Evolutionary conservation across 2,888 invertebrate genomes (phyloP).

Genomic region (Agrotis ipsilon): DNA sequence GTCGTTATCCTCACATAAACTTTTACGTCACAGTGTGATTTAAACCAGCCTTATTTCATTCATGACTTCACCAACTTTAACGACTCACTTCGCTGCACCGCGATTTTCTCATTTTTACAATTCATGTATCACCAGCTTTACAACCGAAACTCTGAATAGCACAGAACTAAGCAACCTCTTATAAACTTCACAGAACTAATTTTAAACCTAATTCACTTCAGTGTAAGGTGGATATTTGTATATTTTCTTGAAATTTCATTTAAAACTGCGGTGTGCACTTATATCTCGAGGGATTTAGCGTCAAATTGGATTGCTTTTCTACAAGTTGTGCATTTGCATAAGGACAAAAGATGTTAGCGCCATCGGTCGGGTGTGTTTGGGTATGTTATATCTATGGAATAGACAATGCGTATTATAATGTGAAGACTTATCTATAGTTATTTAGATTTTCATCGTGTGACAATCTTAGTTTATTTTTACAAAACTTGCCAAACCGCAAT

Average conservation of each 20-base stretch:
- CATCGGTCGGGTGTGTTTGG: conserved; percentile 45
- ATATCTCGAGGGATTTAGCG: conserved; percentile 82
- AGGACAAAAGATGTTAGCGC: conserved; percentile 74
- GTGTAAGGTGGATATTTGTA: conserved; percentile 68
- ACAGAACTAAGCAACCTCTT: conserved; percentile 69
- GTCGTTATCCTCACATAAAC: conserved; percentile 27
- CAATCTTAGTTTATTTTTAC: too few relatives aligned
- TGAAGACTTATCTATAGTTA: conserved; percentile 26
- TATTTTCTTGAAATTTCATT: conserved; percentile 78
- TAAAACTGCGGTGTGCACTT: conserved; percentile 82
- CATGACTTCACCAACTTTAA: conserved; percentile 41
- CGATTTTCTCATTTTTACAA: conserved; percentile 60
- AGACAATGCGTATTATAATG: conserved; percentile 38
- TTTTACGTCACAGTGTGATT: conserved; percentile 36
- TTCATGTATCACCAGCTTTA: conserved; percentile 64
- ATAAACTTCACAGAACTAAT: conserved; percentile 49
- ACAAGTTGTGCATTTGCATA: conserved; percentile 87
- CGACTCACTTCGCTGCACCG: conserved; percentile 44
- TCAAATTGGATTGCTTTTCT: conserved; percentile 87
- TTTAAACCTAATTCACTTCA: conserved; percentile 58
- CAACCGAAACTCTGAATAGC: conserved; percentile 64
- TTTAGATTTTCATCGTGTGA: not conserved
- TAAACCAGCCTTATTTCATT: conserved; percentile 24
- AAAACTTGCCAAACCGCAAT: too few relatives aligned
- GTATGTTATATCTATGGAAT: conserved; percentile 36